A percentile compares a stretch with the other conserved stretches of the same genome.
Conservation (phyloP, 1,140 invertebrate genomes). For the Conus ventricosus region DNA sequence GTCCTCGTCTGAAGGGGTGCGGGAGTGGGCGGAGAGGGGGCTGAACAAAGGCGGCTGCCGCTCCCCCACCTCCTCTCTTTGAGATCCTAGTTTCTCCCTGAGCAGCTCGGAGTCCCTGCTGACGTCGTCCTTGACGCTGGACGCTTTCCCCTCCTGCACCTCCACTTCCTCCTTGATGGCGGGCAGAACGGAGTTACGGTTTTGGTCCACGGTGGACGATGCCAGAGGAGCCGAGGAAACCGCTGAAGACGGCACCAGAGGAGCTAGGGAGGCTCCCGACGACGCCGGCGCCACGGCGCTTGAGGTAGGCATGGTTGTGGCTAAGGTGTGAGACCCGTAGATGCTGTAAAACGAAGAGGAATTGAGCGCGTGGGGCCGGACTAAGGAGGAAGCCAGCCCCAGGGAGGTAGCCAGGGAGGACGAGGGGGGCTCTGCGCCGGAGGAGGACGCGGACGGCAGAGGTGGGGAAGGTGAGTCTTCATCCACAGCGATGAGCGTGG, state of each 20-base stretch:
- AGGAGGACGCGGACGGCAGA: not conserved
- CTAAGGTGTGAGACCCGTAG: constrained; percentile 3
- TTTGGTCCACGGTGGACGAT: constrained; percentile 21
- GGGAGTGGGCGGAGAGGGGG: constrained; percentile 27
- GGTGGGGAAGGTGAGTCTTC: not conserved
- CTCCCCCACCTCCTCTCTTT: not conserved
- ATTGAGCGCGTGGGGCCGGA: constrained; percentile 23
- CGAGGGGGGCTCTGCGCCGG: not conserved
- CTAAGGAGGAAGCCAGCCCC: not conserved
- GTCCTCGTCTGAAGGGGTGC: constrained; percentile 34
- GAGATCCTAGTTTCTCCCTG: constrained; percentile 8
- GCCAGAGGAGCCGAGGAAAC: not conserved
- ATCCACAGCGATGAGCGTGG: constrained; percentile 10
- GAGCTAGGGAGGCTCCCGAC: not conserved
- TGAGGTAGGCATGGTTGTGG: constrained; percentile 32
- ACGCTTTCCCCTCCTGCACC: not conserved
- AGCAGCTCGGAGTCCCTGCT: not conserved
- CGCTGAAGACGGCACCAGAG: not conserved
- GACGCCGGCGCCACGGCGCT: not conserved
- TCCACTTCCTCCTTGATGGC: constrained; percentile 15
- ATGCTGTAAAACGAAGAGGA: not conserved
- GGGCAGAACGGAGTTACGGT: constrained; percentile 31
- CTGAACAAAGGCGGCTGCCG: constrained; percentile 21
- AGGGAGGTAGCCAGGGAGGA: constrained; percentile 11
- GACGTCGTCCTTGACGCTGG: not conserved